Base-by-base conservation (phyloP, 1,140 invertebrate genomes). In the Microplitis demolitor region DNA sequence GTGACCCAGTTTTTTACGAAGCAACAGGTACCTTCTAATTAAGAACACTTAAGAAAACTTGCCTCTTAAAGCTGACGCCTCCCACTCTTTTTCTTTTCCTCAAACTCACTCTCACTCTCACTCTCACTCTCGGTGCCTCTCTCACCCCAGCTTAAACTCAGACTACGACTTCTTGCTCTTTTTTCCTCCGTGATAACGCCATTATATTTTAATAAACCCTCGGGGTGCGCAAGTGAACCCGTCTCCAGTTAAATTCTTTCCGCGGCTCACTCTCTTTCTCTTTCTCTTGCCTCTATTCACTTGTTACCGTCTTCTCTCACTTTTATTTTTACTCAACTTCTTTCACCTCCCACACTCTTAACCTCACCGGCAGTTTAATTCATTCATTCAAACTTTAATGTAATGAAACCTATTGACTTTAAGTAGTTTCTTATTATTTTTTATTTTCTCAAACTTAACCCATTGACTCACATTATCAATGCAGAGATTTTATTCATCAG, bases 21-120 rank as follows among this genome's bases (percentile, higher is more conserved):
- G 86, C 86, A 87, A 87, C 86, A 87, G 85, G 86, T 87, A 79
- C 80, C 84, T 86, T 87, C 86, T 87, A 87, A 87, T 87, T 87
- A 87, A 87, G 86, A 87, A 87, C 86, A 87, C 85, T 87, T 87
- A 87, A 87, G 86, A 87, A 87, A 87, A 87, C 85, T 87, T 87
- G 81, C 81, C 85, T 87, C 85, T 87, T 87, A 85, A 87, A 87
- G 85, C 84, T 82, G 83, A 85, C 85, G 85, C 84, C 79, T 81
- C 78, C 80, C 79, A 75, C 78, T 66, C 76, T 76, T 77, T 71
- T 73, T 75, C 75, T 78, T 73, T 66, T 58, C 39, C 39, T 45
- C 39, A 45, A 45, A 45, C 39, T 45, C 6, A 45, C 6, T 9
- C 39, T 45, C 37, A 39, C 37, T 39, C 37, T 39, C 37, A 39